Percentiles rank a stretch among this genome's conserved stretches.
phyloP scores from a whole-genome alignment of 2,797 vertebrate species.

The Poeciliopsis presidionis region DNA sequence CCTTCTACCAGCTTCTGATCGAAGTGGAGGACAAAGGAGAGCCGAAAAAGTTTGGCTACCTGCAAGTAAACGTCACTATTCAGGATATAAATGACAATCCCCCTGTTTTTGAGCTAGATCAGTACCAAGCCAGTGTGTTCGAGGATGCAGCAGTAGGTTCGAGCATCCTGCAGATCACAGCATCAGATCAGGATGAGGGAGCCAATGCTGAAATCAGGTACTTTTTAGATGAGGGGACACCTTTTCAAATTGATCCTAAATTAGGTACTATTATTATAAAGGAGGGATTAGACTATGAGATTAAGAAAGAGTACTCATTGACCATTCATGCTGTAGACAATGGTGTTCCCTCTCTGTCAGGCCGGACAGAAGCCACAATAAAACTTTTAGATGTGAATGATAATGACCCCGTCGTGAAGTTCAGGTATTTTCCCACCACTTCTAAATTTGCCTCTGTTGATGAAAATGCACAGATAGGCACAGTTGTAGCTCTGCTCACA shows the following conservation, averaged over 20 bases:
- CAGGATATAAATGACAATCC: constrained; percentile 98
- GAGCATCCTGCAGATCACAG: constrained; percentile 89
- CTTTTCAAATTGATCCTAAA: constrained; percentile 94
- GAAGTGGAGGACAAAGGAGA: constrained; percentile 97
- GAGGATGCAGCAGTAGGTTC: constrained; percentile 92
- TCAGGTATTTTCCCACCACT: constrained; percentile 94
- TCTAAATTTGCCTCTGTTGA: constrained; percentile 97
- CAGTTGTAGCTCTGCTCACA: constrained; percentile 93
- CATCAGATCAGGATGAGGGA: constrained; percentile 91
- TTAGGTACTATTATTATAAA: constrained; percentile 91
- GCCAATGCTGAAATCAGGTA: constrained; percentile 93
- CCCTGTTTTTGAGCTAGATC: constrained; percentile 87
- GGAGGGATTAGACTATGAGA: constrained; percentile 91
- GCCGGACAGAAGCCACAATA: constrained; percentile 90
- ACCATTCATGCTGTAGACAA: constrained; percentile 92
- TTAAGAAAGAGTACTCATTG: constrained; percentile 89
- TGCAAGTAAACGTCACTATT: constrained; percentile 96
- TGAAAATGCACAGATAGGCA: constrained; percentile 94
- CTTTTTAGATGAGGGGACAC: constrained; percentile 88
- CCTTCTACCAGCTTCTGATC: constrained; percentile 91
- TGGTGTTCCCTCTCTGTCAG: constrained; percentile 88
- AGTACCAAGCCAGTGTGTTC: constrained; percentile 89
- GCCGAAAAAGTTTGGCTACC: constrained; percentile 89
- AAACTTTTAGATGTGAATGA: constrained; percentile 94
- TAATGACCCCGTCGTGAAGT: constrained; percentile 96